Conservation (phyloP, 2,888 invertebrate genomes). For the Zelleria hepariella region DNA sequence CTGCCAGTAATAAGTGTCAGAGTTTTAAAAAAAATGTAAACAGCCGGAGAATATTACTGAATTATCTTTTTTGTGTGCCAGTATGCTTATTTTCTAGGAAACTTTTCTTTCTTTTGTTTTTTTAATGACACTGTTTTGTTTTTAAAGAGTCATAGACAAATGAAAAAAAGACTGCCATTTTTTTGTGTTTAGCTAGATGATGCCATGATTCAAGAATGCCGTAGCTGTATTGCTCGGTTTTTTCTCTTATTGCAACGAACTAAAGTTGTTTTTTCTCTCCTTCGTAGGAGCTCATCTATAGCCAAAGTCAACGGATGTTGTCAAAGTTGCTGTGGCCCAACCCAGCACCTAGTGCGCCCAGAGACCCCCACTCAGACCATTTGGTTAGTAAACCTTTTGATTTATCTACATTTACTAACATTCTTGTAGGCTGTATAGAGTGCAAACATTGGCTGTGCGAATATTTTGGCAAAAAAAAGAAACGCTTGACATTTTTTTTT, state of each 20-base stretch:
- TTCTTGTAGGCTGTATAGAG: neutral
- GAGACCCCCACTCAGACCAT: constrained; percentile 71
- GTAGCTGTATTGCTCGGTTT: constrained; percentile 2
- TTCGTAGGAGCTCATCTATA: constrained; percentile 73
- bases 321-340: constrained; percentile 72
- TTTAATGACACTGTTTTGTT: no score
- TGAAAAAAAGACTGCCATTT: no score
- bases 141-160: no score
- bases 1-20: neutral
- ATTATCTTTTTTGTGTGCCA: neutral
- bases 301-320: constrained; percentile 72
- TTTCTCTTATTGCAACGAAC: constrained; percentile 30
- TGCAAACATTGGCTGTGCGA: neutral
- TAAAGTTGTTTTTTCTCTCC: constrained; percentile 67
- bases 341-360: constrained; percentile 66
- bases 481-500: neutral
- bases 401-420: neutral
- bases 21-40: neutral
- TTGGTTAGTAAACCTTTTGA: constrained; percentile 69
- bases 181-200: neutral
- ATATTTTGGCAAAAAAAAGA: neutral
- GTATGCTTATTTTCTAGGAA: neutral
- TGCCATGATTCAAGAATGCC: neutral
- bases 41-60: neutral
- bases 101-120: neutral